A percentile compares a stretch with the other conserved stretches of the same genome.
Conservation (phyloP, 2,888 invertebrate species). For the Drosophila suboccidentalis region DNA sequence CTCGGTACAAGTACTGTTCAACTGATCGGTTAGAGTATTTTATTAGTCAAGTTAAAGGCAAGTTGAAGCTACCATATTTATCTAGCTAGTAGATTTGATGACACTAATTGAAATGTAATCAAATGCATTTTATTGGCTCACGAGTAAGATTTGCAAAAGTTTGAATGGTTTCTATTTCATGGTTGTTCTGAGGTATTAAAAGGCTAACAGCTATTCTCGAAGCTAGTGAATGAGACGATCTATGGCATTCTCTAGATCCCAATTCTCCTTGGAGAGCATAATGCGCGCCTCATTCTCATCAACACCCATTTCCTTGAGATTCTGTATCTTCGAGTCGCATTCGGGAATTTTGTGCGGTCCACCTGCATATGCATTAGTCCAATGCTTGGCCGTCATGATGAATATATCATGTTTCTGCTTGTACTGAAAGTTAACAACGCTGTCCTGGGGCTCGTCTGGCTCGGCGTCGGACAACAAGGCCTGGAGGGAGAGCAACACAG, state of each 20-base stretch:
- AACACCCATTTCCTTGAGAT: conserved; percentile 96
- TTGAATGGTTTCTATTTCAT: too few species aligned
- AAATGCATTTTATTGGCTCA: too few species aligned
- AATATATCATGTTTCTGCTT: conserved; percentile 95
- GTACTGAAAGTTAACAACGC: conserved; percentile 87
- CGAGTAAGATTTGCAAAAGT: too few species aligned
- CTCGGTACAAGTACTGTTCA: too few species aligned
- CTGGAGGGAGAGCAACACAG: conserved; percentile 97
- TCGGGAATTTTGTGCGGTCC: conserved; percentile 91
- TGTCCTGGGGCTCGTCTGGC: conserved; percentile 93
- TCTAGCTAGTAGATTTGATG: too few species aligned
- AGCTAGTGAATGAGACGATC: background rate
- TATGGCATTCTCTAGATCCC: conserved; percentile 94
- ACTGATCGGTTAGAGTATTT: too few species aligned
- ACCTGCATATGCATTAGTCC: conserved; percentile 97
- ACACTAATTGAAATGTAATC: too few species aligned
- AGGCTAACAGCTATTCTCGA: too few species aligned
- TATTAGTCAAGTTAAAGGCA: too few species aligned
- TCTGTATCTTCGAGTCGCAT: conserved; percentile 93
- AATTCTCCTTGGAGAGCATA: conserved; percentile 95
- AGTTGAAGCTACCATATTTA: too few species aligned
- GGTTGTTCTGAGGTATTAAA: too few species aligned
- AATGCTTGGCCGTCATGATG: conserved; percentile 95
- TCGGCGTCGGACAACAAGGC: conserved; percentile 96
- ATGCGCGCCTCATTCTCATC: conserved; percentile 94